These are phyloP conservation scores for Macroramphosus scolopax DNA, from an alignment of 2,797 vertebrate genomes.

Conservation along the genomic window DNA sequence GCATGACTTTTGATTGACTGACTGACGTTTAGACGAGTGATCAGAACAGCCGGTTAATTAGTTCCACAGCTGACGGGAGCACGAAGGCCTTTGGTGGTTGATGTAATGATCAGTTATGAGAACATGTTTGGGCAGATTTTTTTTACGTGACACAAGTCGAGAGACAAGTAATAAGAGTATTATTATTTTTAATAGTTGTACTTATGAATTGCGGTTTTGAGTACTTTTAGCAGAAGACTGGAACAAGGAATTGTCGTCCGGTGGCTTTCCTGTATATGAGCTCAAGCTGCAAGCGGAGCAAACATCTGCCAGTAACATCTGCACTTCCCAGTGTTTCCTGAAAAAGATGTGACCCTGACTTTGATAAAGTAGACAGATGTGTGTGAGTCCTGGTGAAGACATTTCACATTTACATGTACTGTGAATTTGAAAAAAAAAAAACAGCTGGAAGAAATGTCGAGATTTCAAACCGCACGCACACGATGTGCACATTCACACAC, in stretches of 20 bases:
- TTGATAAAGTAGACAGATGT: conserved; percentile 3
- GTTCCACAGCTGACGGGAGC: no score
- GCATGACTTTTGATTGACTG: no score
- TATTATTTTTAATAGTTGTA: no score
- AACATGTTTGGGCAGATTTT: conserved; percentile 25
- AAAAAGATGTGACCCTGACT: not conserved
- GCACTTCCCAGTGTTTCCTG: conserved; percentile 1
- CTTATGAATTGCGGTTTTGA: conserved; percentile 30
- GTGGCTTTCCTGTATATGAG: no score
- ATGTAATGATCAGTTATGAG: conserved; percentile 4
- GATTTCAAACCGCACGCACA: conserved; percentile 11
- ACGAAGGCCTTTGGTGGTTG: conserved; percentile 3
- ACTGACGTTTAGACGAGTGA: no score
- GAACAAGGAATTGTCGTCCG: no score
- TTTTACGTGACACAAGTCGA: conserved; percentile 8
- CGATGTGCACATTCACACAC: conserved; percentile 19
- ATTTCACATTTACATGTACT: conserved; percentile 1
- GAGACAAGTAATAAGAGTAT: no score
- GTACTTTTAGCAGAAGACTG: conserved; percentile 5
- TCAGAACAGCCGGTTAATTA: no score
- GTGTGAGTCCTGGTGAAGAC: not conserved
- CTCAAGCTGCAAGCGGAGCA: not conserved
- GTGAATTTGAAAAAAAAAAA: conserved; percentile 11
- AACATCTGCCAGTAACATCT: conserved; percentile 2
- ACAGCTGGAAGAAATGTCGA: conserved; percentile 9